Conservation (phyloP, 2,797 vertebrate species). For the Lemur catta region DNA sequence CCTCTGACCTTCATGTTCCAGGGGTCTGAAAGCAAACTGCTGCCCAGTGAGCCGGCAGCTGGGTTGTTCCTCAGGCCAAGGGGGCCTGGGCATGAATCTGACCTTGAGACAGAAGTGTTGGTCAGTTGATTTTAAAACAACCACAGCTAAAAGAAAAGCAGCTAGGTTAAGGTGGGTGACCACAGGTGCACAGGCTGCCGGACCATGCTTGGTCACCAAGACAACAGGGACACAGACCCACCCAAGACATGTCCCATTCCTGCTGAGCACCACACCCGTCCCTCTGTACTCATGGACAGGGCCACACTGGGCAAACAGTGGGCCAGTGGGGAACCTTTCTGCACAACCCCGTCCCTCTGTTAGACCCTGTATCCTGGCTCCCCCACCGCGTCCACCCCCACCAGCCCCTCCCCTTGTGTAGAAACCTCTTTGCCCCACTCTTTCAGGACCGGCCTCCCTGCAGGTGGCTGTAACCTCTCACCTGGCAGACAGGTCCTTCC, state of each 20-base stretch:
- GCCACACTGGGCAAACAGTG: not conserved
- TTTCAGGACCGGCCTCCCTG: not conserved
- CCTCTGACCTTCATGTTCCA: not conserved
- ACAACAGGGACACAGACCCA: not conserved
- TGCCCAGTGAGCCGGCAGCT: not conserved
- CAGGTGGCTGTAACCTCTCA: not conserved
- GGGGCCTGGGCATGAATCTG: no score
- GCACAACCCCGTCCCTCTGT: fast-evolving
- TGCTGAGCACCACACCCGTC: not conserved
- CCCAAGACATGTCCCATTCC: fast-evolving
- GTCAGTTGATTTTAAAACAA: not conserved
- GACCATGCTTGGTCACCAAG: not conserved
- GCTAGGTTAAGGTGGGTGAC: no score
- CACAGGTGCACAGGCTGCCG: fast-evolving
- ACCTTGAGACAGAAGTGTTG: no score
- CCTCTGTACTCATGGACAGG: not conserved
- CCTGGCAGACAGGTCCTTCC: not conserved
- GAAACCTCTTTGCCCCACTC: not conserved
- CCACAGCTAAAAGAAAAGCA: not conserved
- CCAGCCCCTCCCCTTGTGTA: not conserved
- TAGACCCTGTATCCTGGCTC: not conserved
- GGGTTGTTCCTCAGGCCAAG: not conserved
- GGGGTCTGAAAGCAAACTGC: not conserved
- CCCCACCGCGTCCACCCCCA: fast-evolving
- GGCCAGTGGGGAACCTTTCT: not conserved